Evolutionary conservation across 2,888 invertebrate genomes (phyloP), one percentile per base, ranked within the genome.

Genomic region (Stenodema calcarata): DNA sequence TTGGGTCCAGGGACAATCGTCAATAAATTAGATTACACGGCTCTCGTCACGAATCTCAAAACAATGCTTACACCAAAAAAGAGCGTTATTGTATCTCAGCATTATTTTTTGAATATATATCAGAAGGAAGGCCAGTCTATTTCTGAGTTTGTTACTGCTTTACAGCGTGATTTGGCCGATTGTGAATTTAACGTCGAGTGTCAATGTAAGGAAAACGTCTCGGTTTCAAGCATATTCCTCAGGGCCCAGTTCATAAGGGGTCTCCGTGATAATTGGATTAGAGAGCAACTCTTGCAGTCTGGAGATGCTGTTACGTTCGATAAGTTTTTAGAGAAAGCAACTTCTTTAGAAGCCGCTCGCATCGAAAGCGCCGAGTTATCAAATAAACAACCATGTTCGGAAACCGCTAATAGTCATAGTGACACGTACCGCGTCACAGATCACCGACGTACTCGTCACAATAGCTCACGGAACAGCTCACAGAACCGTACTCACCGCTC

Each of bases 41-140:
- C 30, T 12, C 47, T 88, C 0, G 69, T 86, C 7, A 16, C 18
- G 73, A 14, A 18, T 30, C 87, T 87, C 44, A 69, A 30, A 50
- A 50, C 85, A n/a, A 50, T 87, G 54, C 85, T 88, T 6, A 42
- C 79, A 42, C 87, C 87, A 30, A 9, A 27, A 69, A 84, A 78
- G 62, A 87, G 30, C 35, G 76, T 50, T 1, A 81, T 87, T 16
- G 87, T 86, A 18, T 86, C 86, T 18, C 87, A 87, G 62, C 87
- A 86, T 27, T 87, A 86, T 70, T 87, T 87, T 62, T 44, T 87
- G 23, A 47, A 3, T 14, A 41, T 44, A 6, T 47, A 50, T 11
- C 54, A 87, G 35, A 76, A 87, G 44, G 84, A 87, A 42, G 14
- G 18, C 2, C 87, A 87, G 47, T 11, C 23, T 4, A 86, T 87